These are phyloP conservation scores for Spea multiplicata DNA, from an alignment of 2,113 vertebrate species.

Conservation along the genomic window DNA sequence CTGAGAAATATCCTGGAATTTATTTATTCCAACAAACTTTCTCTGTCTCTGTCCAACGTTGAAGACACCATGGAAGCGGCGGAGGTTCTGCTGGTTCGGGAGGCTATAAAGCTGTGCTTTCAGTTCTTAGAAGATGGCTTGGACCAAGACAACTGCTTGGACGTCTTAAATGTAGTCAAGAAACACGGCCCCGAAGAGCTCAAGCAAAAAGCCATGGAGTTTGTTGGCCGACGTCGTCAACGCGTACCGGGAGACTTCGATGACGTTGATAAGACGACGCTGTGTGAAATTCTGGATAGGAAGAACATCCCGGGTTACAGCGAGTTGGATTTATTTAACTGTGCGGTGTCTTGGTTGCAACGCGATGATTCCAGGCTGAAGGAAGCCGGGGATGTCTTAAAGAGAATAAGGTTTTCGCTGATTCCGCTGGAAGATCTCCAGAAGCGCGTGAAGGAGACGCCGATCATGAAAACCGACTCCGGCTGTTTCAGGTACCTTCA, in stretches of 20 bases:
- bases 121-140: constrained; percentile 53
- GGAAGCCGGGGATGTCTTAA: constrained; percentile 39
- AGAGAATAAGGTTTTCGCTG: constrained; percentile 52
- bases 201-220: constrained; percentile 47
- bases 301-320: not conserved
- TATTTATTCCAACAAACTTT: constrained; percentile 59
- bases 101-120: constrained; percentile 58
- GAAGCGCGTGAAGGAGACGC: constrained; percentile 13
- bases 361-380: not conserved
- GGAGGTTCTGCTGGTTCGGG: constrained; percentile 55
- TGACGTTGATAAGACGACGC: constrained; percentile 46
- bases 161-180: constrained; percentile 50
- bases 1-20: constrained; percentile 57
- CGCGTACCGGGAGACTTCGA: constrained; percentile 41
- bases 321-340: constrained; percentile 54
- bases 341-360: constrained; percentile 49
- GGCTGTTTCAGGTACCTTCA: constrained; percentile 52
- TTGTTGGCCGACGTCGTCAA: constrained; percentile 5
- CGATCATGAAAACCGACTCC: constrained; percentile 50
- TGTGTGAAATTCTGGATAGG: constrained; percentile 53
- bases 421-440: constrained; percentile 54
- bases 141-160: constrained; percentile 49
- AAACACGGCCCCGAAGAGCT: constrained; percentile 43
- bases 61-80: constrained; percentile 59
- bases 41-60: constrained; percentile 49